These are phyloP conservation scores for Heterodera carotae DNA, from an alignment of 1,140 invertebrate genomes.

Conservation along the genomic window DNA sequence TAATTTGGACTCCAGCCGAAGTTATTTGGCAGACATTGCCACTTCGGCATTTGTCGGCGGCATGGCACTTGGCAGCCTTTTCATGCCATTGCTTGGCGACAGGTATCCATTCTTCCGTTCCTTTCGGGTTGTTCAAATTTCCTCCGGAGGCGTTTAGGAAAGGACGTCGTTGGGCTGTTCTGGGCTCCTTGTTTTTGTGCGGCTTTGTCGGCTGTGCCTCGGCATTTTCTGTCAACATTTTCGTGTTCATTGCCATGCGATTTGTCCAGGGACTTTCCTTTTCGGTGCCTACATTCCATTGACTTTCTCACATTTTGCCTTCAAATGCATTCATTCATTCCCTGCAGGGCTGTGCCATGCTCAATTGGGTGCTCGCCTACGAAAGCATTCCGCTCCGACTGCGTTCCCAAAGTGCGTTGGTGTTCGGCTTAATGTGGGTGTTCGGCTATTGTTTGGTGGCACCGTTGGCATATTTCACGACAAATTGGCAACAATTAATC, in stretches of 20 bases:
- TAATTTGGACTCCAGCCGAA: background rate
- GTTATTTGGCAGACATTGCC: constrained; percentile 8
- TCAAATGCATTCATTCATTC: background rate
- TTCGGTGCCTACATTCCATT: constrained; percentile 25
- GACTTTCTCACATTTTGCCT: constrained; percentile 21
- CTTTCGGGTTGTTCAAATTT: constrained; percentile 12
- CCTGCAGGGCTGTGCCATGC: constrained; percentile 44
- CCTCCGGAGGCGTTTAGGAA: no score
- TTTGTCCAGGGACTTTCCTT: constrained; percentile 50
- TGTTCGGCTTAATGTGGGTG: constrained; percentile 59
- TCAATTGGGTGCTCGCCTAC: constrained; percentile 57
- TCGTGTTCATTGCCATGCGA: constrained; percentile 40
- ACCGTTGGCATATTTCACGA: constrained; percentile 44
- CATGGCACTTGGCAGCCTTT: constrained; percentile 12
- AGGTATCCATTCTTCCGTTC: background rate
- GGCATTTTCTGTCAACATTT: constrained; percentile 39
- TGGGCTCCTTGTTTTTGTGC: constrained; percentile 34
- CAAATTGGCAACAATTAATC: constrained; percentile 48
- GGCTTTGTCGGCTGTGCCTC: constrained; percentile 33
- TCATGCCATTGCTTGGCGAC: background rate
- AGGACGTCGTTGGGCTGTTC: constrained; percentile 38
- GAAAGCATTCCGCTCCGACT: constrained; percentile 50
- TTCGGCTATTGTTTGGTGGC: constrained; percentile 48
- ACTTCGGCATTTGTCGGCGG: background rate
- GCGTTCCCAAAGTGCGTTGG: constrained; percentile 52